These are phyloP conservation scores for Perithous albicinctus DNA, from an alignment of 2,888 invertebrate genomes.

Conservation along the genomic window DNA sequence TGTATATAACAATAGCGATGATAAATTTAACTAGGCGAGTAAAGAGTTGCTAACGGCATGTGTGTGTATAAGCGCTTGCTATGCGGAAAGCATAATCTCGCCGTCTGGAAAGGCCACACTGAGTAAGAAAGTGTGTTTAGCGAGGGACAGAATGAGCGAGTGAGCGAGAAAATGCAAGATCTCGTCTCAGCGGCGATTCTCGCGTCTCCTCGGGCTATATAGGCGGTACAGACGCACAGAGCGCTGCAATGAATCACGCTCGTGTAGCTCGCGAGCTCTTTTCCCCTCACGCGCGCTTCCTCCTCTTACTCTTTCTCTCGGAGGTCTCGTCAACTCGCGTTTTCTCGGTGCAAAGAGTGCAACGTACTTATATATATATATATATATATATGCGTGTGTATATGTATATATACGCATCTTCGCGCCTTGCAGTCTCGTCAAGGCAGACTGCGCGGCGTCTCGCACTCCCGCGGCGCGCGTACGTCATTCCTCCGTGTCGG, in stretches of 20 bases:
- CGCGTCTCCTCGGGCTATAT: conserved; percentile 50
- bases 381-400: background rate
- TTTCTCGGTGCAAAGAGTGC: conserved; percentile 60
- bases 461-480: conserved; percentile 27
- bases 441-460: conserved; percentile 82
- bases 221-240: conserved; percentile 27
- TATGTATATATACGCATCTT: conserved; percentile 30
- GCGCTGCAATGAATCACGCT: conserved; percentile 63
- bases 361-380: conserved; percentile 7
- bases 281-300: conserved; percentile 10
- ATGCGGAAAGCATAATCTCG: conserved; percentile 15
- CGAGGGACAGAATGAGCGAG: background rate
- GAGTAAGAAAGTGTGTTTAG: conserved; percentile 15
- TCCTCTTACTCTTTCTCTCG: conserved; percentile 11
- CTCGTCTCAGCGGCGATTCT: conserved; percentile 50
- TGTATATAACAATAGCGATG: background rate
- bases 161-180: conserved; percentile 48
- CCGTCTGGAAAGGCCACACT: background rate
- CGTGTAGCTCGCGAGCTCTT: conserved; percentile 8
- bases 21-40: conserved; percentile 2
- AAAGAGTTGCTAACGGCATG: conserved; percentile 9
- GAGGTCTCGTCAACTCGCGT: conserved; percentile 41
- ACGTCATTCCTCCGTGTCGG: conserved; percentile 44
- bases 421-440: conserved; percentile 82
- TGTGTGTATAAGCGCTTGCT: conserved; percentile 10